phyloP scores from a whole-genome alignment of 2,797 vertebrate species.

The Squalus acanthias region DNA sequence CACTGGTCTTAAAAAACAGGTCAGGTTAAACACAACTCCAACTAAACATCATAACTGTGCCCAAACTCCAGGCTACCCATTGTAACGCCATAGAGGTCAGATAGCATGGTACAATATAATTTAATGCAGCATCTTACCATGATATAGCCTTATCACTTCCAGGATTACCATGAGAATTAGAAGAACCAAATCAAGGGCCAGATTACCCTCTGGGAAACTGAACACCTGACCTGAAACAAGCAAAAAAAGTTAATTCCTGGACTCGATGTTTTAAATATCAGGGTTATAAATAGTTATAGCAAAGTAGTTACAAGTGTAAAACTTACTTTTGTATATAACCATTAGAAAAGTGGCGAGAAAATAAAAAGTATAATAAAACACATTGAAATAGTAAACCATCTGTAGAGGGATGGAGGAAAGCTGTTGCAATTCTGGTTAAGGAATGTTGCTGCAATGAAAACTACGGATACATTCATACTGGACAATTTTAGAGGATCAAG shows the following conservation, averaged over 20 bases:
- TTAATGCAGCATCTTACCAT: constrained; percentile 12
- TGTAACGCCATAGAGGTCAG: not conserved
- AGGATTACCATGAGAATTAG: constrained; percentile 22
- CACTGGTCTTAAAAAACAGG: not conserved
- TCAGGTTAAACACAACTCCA: not conserved
- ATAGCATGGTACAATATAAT: not conserved
- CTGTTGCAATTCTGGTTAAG: constrained; percentile 22
- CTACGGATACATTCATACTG: not conserved
- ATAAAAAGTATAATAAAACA: constrained; percentile 30
- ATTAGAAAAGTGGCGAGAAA: constrained; percentile 19
- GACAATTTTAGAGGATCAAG: too few relatives aligned
- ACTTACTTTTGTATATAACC: constrained; percentile 36
- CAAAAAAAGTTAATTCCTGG: not conserved
- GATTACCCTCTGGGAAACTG: constrained; percentile 25
- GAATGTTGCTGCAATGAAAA: not conserved
- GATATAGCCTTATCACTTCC: constrained; percentile 2
- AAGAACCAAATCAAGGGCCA: constrained; percentile 15
- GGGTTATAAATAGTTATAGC: not conserved
- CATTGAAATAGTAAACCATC: constrained; percentile 12
- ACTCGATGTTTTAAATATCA: not conserved
- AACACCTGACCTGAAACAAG: constrained; percentile 21
- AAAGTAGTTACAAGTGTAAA: not conserved
- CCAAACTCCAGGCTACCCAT: not conserved
- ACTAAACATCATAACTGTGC: not conserved
- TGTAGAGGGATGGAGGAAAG: constrained; percentile 28